Evolutionary conservation across 2,888 invertebrate species (phyloP).

Genomic region (Pollenia angustigena): DNA sequence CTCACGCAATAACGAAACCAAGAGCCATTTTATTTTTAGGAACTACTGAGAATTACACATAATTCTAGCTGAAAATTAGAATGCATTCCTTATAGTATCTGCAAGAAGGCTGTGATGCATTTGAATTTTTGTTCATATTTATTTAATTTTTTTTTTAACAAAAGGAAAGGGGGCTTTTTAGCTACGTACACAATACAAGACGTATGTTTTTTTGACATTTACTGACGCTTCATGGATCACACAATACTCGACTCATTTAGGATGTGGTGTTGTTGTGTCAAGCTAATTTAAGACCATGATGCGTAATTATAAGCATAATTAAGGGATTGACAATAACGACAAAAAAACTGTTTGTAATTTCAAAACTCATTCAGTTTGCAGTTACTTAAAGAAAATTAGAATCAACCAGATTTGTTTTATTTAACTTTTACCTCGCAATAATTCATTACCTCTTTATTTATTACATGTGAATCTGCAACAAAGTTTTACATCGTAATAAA

Average conservation of each 20-base stretch:
- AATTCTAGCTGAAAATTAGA: background rate
- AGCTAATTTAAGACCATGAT: constrained; percentile 72
- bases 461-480: too few relatives aligned
- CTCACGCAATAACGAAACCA: too few relatives aligned
- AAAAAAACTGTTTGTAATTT: background rate
- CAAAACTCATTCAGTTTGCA: constrained; percentile 12
- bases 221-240: constrained; percentile 68
- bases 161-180: constrained; percentile 2
- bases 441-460: too few relatives aligned
- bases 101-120: constrained; percentile 19
- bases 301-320: constrained; percentile 72
- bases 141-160: background rate
- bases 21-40: too few relatives aligned
- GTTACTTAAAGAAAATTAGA: background rate
- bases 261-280: constrained; percentile 55
- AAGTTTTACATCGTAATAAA: too few relatives aligned
- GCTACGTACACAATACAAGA: constrained; percentile 30
- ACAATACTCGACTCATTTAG: constrained; percentile 50
- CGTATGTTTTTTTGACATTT: constrained; percentile 66
- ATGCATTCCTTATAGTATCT: constrained; percentile 28
- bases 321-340: constrained; percentile 51
- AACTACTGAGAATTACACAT: too few relatives aligned
- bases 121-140: constrained; percentile 16
- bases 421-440: too few relatives aligned
- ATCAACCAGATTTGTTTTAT: too few relatives aligned